Evolutionary conservation across 2,888 invertebrate genomes (phyloP), one percentile per base, ranked within the genome.

Genomic region (Branchellion lobata): DNA sequence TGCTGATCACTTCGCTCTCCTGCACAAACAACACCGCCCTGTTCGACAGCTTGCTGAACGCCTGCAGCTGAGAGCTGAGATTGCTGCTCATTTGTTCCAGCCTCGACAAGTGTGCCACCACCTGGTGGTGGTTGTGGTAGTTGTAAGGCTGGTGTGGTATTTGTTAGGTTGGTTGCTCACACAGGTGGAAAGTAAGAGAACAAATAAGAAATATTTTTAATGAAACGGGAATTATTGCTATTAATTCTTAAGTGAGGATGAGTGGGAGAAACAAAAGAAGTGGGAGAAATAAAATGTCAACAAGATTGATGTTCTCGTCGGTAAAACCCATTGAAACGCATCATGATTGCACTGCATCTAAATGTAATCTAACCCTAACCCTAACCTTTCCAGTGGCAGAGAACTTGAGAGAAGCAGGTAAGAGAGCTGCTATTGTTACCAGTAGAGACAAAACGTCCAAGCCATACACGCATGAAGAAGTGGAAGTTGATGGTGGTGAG

Each of bases 1-100:
- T 81, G 1, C 84, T 83, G 31, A 86, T 84, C n/a, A 86, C 83
- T 75, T 86, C 86, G 1, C 83, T 82, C 80, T 86, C 86, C 76
- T 85, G 85, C 33, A 86, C 83, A 33, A 85, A 80, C n/a, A 84
- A 81, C 24, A 85, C 75, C 33, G 84, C 33, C 65, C 61, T 81
- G 31, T 33, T 68, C 11, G 68, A 47, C 34, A 80, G 47, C 73
- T 47, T 75, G 69, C 75, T 40, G 24, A 80, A 47, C n/a, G 27
- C 36, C 36, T 80, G 68, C 14, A 78, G 21, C n/a, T 51, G 33
- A 2, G 3, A 5, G 31, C 74, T n/a, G 47, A 81, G 72, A 24
- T n/a, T 18, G 29, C 29, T 29, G 0, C 68, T 40, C 0, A 53
- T 36, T 14, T 27, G 29, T 21, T 57, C 61, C 8, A 57, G 61